Evolutionary conservation across 92 coral and sea anemone genomes (phyloP).

Genomic region (Paragorgia papillata): DNA sequence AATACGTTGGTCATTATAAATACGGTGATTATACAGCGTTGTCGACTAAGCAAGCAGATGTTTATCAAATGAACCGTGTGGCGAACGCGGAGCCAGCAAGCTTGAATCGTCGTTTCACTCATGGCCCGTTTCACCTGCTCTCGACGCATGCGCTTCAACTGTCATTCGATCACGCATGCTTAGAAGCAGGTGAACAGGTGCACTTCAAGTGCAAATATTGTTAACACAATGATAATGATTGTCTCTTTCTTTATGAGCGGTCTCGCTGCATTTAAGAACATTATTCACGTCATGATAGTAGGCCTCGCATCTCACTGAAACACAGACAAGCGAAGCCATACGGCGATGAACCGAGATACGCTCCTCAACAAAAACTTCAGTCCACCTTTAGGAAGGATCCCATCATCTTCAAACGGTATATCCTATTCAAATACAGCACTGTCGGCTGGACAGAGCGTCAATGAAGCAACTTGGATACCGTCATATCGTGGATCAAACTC

Average conservation of each 20-base stretch:
- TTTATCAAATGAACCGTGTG: conserved; percentile 44
- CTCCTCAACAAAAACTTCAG: conserved; percentile 93
- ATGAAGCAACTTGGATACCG: conserved; percentile 99
- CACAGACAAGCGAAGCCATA: conserved; percentile 48
- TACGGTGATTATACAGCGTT: conserved; percentile 12
- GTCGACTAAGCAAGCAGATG: conserved; percentile 49
- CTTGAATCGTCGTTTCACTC: conserved; percentile 7
- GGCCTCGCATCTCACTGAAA: conserved; percentile 87
- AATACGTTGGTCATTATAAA: conserved; percentile 13
- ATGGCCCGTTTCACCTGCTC: conserved; percentile 47
- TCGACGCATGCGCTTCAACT: conserved; percentile 85
- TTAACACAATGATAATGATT: conserved; percentile 99
- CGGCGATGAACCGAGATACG: conserved; percentile 95
- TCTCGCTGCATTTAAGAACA: conserved; percentile 99
- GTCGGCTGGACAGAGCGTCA: conserved; percentile 85
- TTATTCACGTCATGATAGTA: conserved; percentile 99
- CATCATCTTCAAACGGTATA: conserved; percentile 84
- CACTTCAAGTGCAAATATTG: conserved; percentile 99
- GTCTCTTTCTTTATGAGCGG: conserved; percentile 99
- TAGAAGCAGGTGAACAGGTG: conserved; percentile 92
- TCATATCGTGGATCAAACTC: conserved; percentile 99
- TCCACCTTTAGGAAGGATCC: conserved; percentile 84
- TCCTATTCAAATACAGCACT: conserved; percentile 92
- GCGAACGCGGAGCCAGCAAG: conserved; percentile 37
- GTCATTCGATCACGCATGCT: conserved; percentile 94